phyloP scores from a whole-genome alignment of 2,113 vertebrate species.

The Tylochromis polylepis region DNA sequence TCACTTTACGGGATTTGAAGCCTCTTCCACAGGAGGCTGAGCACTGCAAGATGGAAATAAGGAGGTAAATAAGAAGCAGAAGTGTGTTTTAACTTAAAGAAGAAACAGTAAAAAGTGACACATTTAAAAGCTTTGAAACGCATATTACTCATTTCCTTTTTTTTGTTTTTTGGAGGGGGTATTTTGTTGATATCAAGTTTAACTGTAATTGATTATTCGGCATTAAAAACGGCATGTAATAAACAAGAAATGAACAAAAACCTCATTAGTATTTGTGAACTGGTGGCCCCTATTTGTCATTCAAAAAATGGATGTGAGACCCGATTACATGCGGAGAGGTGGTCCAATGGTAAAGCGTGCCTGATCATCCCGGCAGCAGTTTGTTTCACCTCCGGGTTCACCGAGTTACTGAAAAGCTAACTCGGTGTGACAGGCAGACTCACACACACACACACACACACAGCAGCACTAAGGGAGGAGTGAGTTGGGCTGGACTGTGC shows the following conservation, averaged over 20 bases:
- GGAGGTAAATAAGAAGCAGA: neutral
- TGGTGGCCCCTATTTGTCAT: neutral
- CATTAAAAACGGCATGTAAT: neutral
- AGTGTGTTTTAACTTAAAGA: neutral
- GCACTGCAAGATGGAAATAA: slow-evolving; percentile 78
- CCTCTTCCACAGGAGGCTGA: slow-evolving; percentile 91
- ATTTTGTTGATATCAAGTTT: neutral
- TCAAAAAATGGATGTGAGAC: neutral
- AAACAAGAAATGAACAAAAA: neutral
- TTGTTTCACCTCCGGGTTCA: slow-evolving; percentile 78
- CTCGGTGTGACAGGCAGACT: slow-evolving; percentile 76
- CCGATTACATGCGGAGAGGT: neutral
- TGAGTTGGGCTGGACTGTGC: slow-evolving; percentile 59
- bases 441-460: slow-evolving; percentile 51
- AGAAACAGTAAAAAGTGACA: neutral
- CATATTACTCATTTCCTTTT: neutral
- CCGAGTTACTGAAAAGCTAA: slow-evolving; percentile 80
- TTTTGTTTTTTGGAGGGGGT: neutral
- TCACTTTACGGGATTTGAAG: slow-evolving; percentile 84
- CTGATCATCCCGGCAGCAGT: slow-evolving; percentile 70
- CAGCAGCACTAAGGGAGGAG: slow-evolving; percentile 13
- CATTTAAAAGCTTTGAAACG: neutral
- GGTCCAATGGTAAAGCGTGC: neutral
- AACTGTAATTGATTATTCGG: neutral
- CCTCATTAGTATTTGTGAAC: neutral